phyloP scores from a whole-genome alignment of 2,113 vertebrate genomes.

The Cervus canadensis region DNA sequence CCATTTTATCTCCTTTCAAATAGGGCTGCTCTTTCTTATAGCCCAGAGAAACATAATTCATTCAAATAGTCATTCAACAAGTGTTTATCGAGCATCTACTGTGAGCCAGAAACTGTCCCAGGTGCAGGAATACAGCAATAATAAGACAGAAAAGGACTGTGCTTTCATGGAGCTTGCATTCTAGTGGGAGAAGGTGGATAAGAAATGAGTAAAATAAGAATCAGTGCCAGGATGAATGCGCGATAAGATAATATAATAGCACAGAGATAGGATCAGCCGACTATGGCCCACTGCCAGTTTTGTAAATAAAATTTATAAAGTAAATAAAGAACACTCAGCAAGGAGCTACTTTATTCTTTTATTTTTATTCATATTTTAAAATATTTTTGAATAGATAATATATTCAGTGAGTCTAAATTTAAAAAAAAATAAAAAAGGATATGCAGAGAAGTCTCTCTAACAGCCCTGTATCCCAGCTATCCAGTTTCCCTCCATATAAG shows the following conservation, averaged over 20 bases:
- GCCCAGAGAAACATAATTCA: constrained; percentile 12
- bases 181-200: background rate
- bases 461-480: background rate
- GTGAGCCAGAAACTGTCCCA: background rate
- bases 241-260: background rate
- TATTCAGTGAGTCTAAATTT: constrained; percentile 21
- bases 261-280: background rate
- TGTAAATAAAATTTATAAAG: constrained; percentile 31
- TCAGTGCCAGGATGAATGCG: background rate
- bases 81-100: background rate
- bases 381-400: constrained; percentile 30
- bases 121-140: background rate
- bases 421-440: constrained; percentile 17
- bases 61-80: background rate
- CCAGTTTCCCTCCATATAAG: background rate
- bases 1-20: background rate
- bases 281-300: background rate
- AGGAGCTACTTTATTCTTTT: background rate
- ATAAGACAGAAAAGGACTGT: background rate
- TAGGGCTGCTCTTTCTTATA: background rate
- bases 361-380: constrained; percentile 12
- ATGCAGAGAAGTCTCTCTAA: background rate
- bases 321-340: constrained; percentile 31
- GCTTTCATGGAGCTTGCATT: background rate
- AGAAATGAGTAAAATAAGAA: background rate